Percentiles rank a stretch among this genome's conserved stretches.
phyloP scores from a whole-genome alignment of 2,888 invertebrate genomes.

The Arrhopalites spinosus region DNA sequence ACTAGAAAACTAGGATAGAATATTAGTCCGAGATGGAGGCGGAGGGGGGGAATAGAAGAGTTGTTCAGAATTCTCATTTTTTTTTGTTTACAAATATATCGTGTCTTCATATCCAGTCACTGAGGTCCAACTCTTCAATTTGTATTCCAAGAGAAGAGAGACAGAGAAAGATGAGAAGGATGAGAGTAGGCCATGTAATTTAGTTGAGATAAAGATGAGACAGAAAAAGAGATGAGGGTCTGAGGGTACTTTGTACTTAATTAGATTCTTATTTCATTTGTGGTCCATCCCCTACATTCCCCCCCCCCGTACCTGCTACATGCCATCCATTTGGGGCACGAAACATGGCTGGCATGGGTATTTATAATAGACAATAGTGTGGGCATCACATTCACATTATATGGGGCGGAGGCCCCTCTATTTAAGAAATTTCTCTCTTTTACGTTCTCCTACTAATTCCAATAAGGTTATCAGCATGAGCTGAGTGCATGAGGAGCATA shows the following conservation, averaged over 20 bases:
- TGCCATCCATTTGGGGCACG: neutral
- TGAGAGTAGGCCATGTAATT: neutral
- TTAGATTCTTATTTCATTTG: conserved; percentile 38
- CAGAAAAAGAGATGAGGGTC: conserved; percentile 4
- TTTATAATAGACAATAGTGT: neutral
- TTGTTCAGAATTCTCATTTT: conserved; percentile 7
- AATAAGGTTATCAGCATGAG: neutral
- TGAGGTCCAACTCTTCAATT: neutral
- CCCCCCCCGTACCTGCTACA: neutral
- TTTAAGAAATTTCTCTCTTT: neutral
- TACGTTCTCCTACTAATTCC: neutral
- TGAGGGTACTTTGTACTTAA: conserved; percentile 23
- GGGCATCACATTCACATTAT: neutral
- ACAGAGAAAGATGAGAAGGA: too few relatives aligned
- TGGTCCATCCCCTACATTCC: neutral
- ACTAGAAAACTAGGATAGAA: neutral
- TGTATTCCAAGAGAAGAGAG: too few relatives aligned
- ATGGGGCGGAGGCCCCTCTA: neutral
- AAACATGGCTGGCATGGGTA: neutral
- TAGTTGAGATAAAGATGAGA: neutral
- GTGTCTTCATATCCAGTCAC: neutral
- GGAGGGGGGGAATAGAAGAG: conserved; percentile 34
- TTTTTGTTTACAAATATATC: neutral
- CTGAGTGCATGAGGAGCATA: neutral
- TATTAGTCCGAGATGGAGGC: conserved; percentile 13